Evolutionary conservation across 2,113 vertebrate species (phyloP).

Genomic region (Todiramphus chloris): DNA sequence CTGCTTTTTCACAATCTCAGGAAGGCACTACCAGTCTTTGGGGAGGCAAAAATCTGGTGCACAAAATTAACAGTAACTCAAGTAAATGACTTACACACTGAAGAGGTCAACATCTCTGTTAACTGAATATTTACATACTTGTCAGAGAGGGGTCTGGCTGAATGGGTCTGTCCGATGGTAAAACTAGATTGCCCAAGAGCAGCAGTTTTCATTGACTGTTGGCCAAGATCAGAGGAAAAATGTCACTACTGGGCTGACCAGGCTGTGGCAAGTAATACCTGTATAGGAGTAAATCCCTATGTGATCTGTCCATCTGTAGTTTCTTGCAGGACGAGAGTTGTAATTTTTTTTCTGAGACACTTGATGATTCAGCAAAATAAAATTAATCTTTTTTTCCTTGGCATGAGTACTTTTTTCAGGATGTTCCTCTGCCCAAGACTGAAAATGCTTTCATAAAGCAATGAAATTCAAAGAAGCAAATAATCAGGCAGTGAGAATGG

Average conservation of each 20-base stretch:
- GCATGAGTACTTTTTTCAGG: neutral
- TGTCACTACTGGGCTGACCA: neutral
- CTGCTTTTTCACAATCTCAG: neutral
- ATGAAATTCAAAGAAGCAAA: neutral
- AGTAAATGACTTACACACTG: neutral
- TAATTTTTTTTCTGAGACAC: neutral
- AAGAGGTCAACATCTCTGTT: neutral
- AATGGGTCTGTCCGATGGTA: neutral
- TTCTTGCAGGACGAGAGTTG: neutral
- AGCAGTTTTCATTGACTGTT: neutral
- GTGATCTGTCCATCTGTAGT: neutral
- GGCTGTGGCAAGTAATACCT: neutral
- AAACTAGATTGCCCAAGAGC: neutral
- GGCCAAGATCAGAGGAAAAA: neutral
- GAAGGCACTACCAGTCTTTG: neutral
- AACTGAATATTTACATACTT: neutral
- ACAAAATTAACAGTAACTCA: neutral
- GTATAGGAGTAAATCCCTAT: neutral
- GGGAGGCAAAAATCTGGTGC: neutral
- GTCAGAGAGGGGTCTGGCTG: neutral
- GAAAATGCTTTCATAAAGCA: neutral
- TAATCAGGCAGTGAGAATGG: neutral
- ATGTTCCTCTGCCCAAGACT: neutral
- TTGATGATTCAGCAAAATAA: constrained; percentile 9
- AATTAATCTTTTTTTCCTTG: constrained; percentile 21